Percentiles rank a stretch among this genome's conserved stretches.
Conservation (phyloP, 2,113 vertebrate genomes). For the Muntiacus reevesi region DNA sequence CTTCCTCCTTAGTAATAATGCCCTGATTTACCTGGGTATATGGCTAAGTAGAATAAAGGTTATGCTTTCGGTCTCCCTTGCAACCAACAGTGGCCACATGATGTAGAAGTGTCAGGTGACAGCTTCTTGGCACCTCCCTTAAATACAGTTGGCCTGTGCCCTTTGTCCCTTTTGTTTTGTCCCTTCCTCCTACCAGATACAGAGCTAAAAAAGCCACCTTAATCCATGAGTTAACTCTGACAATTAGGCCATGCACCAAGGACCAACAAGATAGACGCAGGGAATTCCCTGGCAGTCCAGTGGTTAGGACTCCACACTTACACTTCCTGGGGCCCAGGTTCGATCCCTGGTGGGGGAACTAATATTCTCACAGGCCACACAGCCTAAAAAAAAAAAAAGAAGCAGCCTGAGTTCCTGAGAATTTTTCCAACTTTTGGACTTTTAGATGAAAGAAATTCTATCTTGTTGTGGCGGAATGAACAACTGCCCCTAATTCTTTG, state of each 20-base stretch:
- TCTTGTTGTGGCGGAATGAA: not conserved
- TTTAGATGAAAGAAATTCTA: not conserved
- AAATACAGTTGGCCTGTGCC: not conserved
- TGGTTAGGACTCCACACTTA: not conserved
- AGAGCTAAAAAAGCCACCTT: not conserved
- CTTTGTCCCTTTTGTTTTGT: not conserved
- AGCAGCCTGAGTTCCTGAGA: not conserved
- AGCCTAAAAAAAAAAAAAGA: not conserved
- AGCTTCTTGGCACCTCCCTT: not conserved
- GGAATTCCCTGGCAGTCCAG: not conserved
- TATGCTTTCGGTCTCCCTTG: not conserved
- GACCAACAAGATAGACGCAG: not conserved
- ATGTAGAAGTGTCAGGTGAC: not conserved
- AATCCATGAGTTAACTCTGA: not conserved
- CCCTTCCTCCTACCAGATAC: not conserved
- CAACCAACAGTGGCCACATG: not conserved
- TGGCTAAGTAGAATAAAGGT: not conserved
- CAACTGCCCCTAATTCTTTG: not conserved
- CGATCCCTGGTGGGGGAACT: not conserved
- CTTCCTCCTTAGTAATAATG: not conserved
- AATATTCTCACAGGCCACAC: not conserved
- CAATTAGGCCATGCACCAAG: too few species aligned
- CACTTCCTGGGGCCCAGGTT: not conserved
- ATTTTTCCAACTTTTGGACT: not conserved
- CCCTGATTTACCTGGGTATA: not conserved